Evolutionary conservation across 2,113 vertebrate genomes (phyloP).

Genomic region (Coptodon bakossiorum): DNA sequence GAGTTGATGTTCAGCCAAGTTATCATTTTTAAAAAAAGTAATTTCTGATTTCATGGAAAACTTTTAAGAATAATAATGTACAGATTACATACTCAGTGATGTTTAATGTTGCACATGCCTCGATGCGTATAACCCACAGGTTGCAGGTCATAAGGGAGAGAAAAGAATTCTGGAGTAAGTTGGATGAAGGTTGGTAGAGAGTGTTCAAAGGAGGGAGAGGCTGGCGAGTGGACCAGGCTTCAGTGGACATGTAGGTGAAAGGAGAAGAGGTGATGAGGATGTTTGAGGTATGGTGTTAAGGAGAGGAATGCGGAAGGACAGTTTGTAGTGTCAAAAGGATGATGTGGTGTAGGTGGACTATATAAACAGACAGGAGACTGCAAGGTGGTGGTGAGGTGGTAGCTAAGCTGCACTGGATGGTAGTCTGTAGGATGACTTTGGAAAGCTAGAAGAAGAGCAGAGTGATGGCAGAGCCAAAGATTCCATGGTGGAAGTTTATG

Average conservation of each 20-base stretch:
- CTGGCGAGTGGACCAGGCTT: too few relatives aligned
- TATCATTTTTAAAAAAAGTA: background rate
- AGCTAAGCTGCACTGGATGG: background rate
- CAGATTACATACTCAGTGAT: background rate
- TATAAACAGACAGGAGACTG: background rate
- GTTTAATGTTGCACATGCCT: background rate
- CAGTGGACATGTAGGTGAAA: too few relatives aligned
- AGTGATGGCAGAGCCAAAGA: background rate
- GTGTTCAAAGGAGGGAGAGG: too few relatives aligned
- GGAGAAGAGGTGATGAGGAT: background rate
- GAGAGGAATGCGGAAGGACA: background rate
- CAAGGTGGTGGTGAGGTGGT: background rate
- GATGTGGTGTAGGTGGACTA: background rate
- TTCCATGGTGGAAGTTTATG: background rate
- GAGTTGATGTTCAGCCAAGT: background rate
- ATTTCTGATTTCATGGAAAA: background rate
- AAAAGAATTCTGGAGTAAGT: background rate
- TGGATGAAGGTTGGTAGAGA: too few relatives aligned
- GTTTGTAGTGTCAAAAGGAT: background rate
- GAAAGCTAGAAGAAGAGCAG: background rate
- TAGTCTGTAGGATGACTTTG: background rate
- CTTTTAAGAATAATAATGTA: background rate
- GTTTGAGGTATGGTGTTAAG: background rate
- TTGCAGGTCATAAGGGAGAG: background rate
- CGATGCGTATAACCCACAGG: background rate